A percentile compares a stretch with the other conserved stretches of the same genome.
These are phyloP conservation scores for Calephelis perditalis DNA, from an alignment of 2,888 invertebrate genomes.

Conservation along the genomic window DNA sequence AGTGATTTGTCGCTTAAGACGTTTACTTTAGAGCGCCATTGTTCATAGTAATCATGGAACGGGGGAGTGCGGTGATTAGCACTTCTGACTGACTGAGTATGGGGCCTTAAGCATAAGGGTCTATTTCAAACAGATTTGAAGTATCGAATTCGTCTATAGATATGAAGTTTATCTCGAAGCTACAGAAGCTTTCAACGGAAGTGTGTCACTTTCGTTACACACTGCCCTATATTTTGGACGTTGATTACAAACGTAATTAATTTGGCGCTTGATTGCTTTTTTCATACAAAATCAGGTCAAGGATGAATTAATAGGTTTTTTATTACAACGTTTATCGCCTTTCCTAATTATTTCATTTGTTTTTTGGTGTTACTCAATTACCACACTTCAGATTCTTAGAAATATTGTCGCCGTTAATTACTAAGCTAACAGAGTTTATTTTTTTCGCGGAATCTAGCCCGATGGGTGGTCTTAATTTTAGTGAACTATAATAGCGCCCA, in stretches of 20 bases:
- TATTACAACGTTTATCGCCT: slow-evolving; percentile 15
- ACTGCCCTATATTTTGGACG: slow-evolving; percentile 31
- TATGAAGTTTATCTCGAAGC: not conserved
- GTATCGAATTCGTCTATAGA: not conserved
- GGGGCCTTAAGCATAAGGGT: too few relatives aligned
- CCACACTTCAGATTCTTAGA: slow-evolving; percentile 2
- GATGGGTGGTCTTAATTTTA: not conserved
- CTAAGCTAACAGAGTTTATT: not conserved
- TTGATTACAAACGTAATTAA: slow-evolving; percentile 32
- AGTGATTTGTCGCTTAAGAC: too few relatives aligned
- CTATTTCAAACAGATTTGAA: too few relatives aligned
- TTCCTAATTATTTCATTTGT: slow-evolving; percentile 12
- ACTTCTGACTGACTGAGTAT: too few relatives aligned
- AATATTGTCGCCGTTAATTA: not conserved
- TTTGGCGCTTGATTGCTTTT: slow-evolving; percentile 31
- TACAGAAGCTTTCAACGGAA: slow-evolving; percentile 28
- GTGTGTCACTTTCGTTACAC: slow-evolving; percentile 32
- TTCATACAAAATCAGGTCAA: slow-evolving; percentile 33
- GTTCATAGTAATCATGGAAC: too few relatives aligned
- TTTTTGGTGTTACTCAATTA: slow-evolving; percentile 9
- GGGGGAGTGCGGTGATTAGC: too few relatives aligned
- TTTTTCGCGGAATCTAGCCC: not conserved
- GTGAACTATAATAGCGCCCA: not conserved
- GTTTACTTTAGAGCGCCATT: too few relatives aligned
- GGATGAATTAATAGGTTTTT: slow-evolving; percentile 29